Percentiles rank a stretch among this genome's conserved stretches.
phyloP scores from a whole-genome alignment of 1,140 invertebrate species.

The Drosophila pruinosa region DNA sequence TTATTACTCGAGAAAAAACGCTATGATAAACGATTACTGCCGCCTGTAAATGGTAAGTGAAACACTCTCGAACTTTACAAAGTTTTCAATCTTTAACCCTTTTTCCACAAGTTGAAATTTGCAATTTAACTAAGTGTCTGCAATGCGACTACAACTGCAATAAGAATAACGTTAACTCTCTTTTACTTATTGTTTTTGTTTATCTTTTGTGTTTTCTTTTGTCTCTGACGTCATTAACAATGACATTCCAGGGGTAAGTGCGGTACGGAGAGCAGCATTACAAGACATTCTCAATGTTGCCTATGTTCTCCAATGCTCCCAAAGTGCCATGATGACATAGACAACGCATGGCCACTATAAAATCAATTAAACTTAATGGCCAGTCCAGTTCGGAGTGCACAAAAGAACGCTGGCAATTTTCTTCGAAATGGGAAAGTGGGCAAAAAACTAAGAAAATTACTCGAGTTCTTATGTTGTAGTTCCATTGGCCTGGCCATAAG shows the following conservation, averaged over 20 bases:
- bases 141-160: conserved; percentile 12
- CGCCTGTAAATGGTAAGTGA: conserved; percentile 91
- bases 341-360: conserved; percentile 52
- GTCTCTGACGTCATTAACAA: conserved; percentile 27
- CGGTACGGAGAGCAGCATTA: neutral
- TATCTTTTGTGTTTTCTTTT: conserved; percentile 3
- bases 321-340: conserved; percentile 9
- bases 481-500: conserved; percentile 5
- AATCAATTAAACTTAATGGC: conserved; percentile 72
- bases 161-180: conserved; percentile 30
- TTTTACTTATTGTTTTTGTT: conserved; percentile 10
- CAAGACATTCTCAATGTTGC: conserved; percentile 5
- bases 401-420: conserved; percentile 26
- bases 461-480: neutral
- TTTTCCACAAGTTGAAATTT: conserved; percentile 28
- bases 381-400: conserved; percentile 33
- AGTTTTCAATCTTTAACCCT: neutral
- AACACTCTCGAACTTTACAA: conserved; percentile 32
- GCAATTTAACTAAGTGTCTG: conserved; percentile 61
- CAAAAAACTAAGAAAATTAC: neutral
- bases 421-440: neutral
- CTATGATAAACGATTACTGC: conserved; percentile 93
- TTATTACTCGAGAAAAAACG: conserved; percentile 90
- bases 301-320: neutral
- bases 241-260: neutral